Conservation (phyloP, 2,797 vertebrate genomes). For the Cichlasoma orientale region DNA sequence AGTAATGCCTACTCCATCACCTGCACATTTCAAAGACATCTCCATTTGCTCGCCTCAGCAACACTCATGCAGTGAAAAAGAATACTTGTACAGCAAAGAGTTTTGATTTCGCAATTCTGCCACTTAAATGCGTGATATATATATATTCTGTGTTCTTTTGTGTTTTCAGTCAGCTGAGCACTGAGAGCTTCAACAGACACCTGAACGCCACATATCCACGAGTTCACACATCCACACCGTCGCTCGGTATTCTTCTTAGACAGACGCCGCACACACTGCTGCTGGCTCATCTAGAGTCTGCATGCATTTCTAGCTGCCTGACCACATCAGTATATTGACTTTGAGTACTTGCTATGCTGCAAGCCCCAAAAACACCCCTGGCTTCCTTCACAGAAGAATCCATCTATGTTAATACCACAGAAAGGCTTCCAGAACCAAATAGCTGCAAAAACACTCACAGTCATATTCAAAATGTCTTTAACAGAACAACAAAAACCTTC, state of each 20-base stretch:
- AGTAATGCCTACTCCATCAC: conserved; percentile 60
- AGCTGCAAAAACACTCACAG: neutral
- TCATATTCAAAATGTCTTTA: neutral
- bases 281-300: conserved; percentile 14
- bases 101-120: neutral
- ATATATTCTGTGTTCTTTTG: neutral
- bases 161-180: neutral
- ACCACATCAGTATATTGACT: neutral
- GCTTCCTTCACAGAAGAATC: neutral
- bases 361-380: neutral
- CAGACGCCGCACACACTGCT: conserved; percentile 1
- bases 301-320: conserved; percentile 5
- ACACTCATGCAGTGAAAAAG: conserved; percentile 12
- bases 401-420: neutral
- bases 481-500: neutral
- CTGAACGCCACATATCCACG: conserved; percentile 22
- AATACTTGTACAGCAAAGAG: conserved; percentile 14
- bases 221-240: conserved; percentile 5
- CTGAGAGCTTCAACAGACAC: conserved; percentile 45
- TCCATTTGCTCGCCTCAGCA: conserved; percentile 70
- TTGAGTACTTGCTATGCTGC: neutral
- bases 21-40: conserved; percentile 60
- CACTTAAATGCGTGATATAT: neutral
- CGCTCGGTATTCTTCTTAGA: conserved; percentile 2
- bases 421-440: neutral